Percentiles rank a stretch among this genome's conserved stretches.
Evolutionary conservation across 2,888 invertebrate genomes (phyloP).

Genomic region (Thera britannica): DNA sequence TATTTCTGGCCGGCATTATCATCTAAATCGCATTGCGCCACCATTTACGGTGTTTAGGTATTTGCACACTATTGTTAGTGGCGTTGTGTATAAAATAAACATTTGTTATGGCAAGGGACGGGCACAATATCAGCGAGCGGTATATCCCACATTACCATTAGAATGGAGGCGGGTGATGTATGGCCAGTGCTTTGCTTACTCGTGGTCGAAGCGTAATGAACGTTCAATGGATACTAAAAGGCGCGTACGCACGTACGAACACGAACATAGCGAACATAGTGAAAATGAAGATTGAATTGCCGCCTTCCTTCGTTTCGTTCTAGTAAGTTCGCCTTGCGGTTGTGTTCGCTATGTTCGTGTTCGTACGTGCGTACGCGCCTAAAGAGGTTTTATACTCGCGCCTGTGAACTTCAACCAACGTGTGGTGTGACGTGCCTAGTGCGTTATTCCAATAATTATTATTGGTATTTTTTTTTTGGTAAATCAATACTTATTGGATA

Average conservation of each 20-base stretch:
- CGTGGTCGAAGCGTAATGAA: constrained; percentile 44
- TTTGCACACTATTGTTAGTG: constrained; percentile 85
- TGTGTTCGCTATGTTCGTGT: no score
- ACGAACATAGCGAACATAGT: no score
- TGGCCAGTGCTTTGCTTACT: constrained; percentile 58
- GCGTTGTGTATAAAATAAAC: constrained; percentile 85
- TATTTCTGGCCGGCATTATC: constrained; percentile 79
- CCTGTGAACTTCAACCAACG: constrained; percentile 1
- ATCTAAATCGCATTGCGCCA: constrained; percentile 82
- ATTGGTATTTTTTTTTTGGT: no score
- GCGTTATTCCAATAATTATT: no score
- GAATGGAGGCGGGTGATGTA: constrained; percentile 80
- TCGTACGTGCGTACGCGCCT: no score
- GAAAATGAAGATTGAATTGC: no score
- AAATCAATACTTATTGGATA: no score
- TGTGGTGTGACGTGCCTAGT: not conserved
- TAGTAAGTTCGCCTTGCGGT: no score
- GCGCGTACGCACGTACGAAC: no score
- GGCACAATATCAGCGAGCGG: constrained; percentile 75
- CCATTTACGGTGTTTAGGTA: constrained; percentile 83
- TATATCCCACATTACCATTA: constrained; percentile 81
- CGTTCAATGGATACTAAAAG: constrained; percentile 40
- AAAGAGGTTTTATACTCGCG: constrained; percentile 9
- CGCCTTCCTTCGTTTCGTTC: no score
- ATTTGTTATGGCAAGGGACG: constrained; percentile 81